These are phyloP conservation scores for Diabrotica virgifera DNA, from an alignment of 1,140 invertebrate genomes.

Conservation along the genomic window DNA sequence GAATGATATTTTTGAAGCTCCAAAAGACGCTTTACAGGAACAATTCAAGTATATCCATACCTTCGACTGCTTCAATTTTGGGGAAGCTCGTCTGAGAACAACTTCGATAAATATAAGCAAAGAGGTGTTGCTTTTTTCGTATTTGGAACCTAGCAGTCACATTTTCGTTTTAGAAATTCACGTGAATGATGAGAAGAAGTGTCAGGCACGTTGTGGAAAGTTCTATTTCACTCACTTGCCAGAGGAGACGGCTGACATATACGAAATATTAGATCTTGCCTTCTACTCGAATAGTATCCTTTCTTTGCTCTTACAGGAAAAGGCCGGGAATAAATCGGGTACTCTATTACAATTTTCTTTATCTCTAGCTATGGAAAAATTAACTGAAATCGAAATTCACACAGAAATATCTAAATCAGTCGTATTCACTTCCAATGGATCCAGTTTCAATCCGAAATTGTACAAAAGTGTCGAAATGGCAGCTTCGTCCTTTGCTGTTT, in stretches of 20 bases:
- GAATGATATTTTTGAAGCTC: constrained; percentile 66
- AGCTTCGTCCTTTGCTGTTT: constrained; percentile 74
- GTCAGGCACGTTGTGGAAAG: constrained; percentile 26
- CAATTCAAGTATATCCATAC: constrained; percentile 54
- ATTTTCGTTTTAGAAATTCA: constrained; percentile 29
- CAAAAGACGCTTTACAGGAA: constrained; percentile 57
- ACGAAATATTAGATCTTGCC: constrained; percentile 63
- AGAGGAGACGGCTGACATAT: constrained; percentile 32
- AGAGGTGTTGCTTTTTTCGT: constrained; percentile 43
- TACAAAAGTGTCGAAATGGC: constrained; percentile 68
- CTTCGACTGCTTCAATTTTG: constrained; percentile 50
- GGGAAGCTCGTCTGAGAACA: constrained; percentile 40
- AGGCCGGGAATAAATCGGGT: constrained; percentile 51
- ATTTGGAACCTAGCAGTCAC: constrained; percentile 25
- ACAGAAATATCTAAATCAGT: constrained; percentile 53
- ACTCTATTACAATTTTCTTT: constrained; percentile 67
- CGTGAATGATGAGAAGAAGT: constrained; percentile 11
- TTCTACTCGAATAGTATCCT: constrained; percentile 79
- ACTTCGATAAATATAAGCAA: constrained; percentile 45
- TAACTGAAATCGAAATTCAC: constrained; percentile 49
- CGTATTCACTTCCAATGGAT: constrained; percentile 27
- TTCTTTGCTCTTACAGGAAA: constrained; percentile 69
- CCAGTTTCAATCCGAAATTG: constrained; percentile 44
- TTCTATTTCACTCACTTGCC: constrained; percentile 35
- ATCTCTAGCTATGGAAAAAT: constrained; percentile 50